Base-by-base conservation (phyloP, 2,888 invertebrate genomes). In the Andrena haemorrhoa region DNA sequence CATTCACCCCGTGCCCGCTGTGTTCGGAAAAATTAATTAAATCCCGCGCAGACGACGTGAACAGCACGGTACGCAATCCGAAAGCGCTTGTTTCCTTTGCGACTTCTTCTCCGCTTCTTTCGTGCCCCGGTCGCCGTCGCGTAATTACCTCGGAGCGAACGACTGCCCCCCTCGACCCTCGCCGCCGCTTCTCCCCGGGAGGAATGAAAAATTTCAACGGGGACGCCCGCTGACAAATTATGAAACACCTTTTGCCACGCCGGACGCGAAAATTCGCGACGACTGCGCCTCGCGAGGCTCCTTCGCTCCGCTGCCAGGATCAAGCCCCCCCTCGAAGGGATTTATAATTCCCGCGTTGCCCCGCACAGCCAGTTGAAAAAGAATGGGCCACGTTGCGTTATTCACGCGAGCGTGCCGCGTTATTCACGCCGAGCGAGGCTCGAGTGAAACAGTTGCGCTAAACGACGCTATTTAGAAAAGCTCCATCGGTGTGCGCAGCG, bases 101-200 rank as follows among this genome's bases (percentile, higher is more conserved):
- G 23, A 23, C 20, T 60, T 65, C 26, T 35, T 23, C 29, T 10
- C 29, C 31, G 12, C 12, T 61, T 20, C 51, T 23, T 5, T 26
- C 41, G 35, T 47, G 49, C 29, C 68, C 78, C 35, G 56, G 33
- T 60, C 69, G 56, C 23, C 63, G 75, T 58, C 68, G 70, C 65
- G 66, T 83, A 87, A 86, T 84, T 84, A 79, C 79, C 69, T 5
- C 16, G 64, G 71, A 77, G 81, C 75, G 86, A 86, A 86, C 81
- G 84, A 83, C 79, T 16, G 41, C 41, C 41, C 41, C 41, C 68
- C 53, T 35, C 29, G 58, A 71, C 68, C 47, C 71, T 56, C 41
- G 4, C 26, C 72, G 53, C 63, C 56, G 29, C 41, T 26, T 56
- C 35, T 77, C 74, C 61, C 77, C 56, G 31, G n/a, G 64, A 80